phyloP scores from a whole-genome alignment of 2,888 invertebrate species.

The Aphodius granarius region DNA sequence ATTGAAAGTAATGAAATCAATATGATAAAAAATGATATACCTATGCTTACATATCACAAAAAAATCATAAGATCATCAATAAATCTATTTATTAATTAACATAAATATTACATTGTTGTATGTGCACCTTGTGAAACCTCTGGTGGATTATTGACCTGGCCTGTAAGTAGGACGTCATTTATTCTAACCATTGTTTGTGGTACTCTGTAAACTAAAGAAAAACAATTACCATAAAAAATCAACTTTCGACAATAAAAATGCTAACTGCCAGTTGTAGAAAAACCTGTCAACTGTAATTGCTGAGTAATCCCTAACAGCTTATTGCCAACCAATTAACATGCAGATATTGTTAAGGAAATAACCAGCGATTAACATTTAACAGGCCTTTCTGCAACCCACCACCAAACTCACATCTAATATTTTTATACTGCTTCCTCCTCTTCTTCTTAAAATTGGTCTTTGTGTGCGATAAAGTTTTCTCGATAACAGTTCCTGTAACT shows the following conservation, averaged over 20 bases:
- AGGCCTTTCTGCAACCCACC: no score
- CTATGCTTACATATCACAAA: neutral
- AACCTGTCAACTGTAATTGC: no score
- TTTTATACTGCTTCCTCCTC: conserved; percentile 75
- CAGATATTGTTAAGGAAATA: no score
- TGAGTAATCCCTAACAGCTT: no score
- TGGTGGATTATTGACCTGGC: conserved; percentile 49
- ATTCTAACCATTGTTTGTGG: conserved; percentile 77
- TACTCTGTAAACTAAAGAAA: conserved; percentile 59
- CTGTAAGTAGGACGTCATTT: conserved; percentile 67
- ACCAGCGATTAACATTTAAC: no score
- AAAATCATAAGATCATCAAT: neutral
- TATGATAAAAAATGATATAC: neutral
- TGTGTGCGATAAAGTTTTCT: conserved; percentile 80
- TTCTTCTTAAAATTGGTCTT: conserved; percentile 76
- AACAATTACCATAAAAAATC: conserved; percentile 25
- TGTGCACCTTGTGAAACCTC: conserved; percentile 37
- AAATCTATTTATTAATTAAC: neutral
- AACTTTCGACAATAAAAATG: no score
- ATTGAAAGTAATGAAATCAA: no score
- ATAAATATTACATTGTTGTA: conserved; percentile 17
- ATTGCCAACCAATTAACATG: no score
- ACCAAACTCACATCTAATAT: conserved; percentile 70
- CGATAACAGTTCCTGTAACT: conserved; percentile 80
- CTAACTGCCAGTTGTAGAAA: no score